These are phyloP conservation scores for Labeo catla DNA, from an alignment of 2,113 vertebrate species.

Conservation along the genomic window DNA sequence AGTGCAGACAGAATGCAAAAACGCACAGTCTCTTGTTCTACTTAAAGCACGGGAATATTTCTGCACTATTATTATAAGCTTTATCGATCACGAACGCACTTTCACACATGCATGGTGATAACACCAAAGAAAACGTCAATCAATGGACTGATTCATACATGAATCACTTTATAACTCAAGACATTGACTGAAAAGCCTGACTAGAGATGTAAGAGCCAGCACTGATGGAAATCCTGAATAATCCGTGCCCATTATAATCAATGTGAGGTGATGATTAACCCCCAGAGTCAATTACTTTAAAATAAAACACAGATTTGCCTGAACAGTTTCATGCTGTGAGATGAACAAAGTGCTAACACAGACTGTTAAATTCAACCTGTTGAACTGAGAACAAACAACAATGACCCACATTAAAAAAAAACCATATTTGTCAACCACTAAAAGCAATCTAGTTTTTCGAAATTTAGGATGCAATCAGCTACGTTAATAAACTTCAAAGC, in stretches of 20 bases:
- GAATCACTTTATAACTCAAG: conserved; percentile 18
- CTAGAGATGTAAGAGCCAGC: background rate
- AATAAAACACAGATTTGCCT: conserved; percentile 4
- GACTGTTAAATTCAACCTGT: background rate
- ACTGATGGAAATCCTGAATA: background rate
- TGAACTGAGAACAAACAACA: background rate
- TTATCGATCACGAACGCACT: background rate
- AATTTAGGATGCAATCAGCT: background rate
- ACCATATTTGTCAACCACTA: background rate
- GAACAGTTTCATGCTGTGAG: background rate
- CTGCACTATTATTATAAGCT: background rate
- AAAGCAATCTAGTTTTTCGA: background rate
- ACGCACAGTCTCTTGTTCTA: background rate
- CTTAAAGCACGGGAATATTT: background rate
- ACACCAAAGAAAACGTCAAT: conserved; percentile 13
- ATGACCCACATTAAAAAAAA: background rate
- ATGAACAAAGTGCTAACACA: background rate
- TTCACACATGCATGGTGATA: conserved; percentile 2
- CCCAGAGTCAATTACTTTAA: conserved; percentile 13
- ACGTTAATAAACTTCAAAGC: background rate
- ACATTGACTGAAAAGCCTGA: background rate
- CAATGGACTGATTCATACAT: conserved; percentile 24
- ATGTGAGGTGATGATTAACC: conserved; percentile 11
- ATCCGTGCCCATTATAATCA: background rate
- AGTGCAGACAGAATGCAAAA: background rate